Evolutionary conservation across 2,888 invertebrate genomes (phyloP).

Genomic region (Lasioglossum figueresi): DNA sequence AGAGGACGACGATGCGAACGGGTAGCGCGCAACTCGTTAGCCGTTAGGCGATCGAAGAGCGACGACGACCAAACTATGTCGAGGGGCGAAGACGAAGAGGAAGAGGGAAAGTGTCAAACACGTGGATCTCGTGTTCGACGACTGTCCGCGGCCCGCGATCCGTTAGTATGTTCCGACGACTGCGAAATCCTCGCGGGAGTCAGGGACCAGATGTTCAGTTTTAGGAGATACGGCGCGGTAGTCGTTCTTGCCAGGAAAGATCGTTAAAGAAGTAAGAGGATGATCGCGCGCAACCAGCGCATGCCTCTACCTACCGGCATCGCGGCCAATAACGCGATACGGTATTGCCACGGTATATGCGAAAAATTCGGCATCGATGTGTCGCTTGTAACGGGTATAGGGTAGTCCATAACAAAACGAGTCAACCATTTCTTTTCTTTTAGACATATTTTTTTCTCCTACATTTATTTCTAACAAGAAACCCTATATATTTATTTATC

Average conservation of each 20-base stretch:
- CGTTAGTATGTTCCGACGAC: constrained; percentile 67
- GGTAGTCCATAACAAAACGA: too few species aligned
- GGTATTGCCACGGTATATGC: background rate
- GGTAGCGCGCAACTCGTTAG: background rate
- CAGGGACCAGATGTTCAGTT: constrained; percentile 56
- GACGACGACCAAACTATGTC: background rate
- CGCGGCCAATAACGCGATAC: background rate
- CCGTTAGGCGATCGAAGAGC: background rate
- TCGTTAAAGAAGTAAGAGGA: constrained; percentile 74
- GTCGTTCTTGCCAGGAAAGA: constrained; percentile 78
- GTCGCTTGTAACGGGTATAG: background rate
- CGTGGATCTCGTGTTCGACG: constrained; percentile 71
- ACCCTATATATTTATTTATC: too few species aligned
- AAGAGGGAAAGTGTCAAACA: background rate
- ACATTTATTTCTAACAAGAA: too few species aligned
- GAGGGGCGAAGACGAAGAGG: background rate
- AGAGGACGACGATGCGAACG: background rate
- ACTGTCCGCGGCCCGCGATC: constrained; percentile 71
- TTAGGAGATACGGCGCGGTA: constrained; percentile 74
- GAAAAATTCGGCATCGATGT: background rate
- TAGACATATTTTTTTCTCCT: too few species aligned
- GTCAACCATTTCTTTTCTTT: too few species aligned
- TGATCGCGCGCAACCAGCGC: constrained; percentile 65
- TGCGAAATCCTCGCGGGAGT: constrained; percentile 74
- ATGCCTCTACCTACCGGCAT: constrained; percentile 29